Percentiles rank a stretch among this genome's conserved stretches.
Evolutionary conservation across 1,140 invertebrate species (phyloP).

Genomic region (Dolichoris vasculosae): DNA sequence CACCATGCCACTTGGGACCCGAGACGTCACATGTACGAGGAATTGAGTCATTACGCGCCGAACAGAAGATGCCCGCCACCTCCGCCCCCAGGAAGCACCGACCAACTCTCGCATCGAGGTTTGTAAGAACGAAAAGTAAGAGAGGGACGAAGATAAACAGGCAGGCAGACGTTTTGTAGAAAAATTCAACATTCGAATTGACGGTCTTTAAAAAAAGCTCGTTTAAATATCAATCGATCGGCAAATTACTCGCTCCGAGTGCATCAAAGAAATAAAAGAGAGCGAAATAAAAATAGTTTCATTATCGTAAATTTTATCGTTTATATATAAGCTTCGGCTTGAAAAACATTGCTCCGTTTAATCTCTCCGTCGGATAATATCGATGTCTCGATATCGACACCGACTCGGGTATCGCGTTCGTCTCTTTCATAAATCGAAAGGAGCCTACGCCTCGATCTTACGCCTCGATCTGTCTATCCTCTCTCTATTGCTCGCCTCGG

Average conservation of each 20-base stretch:
- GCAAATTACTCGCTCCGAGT: no score
- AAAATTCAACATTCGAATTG: no score
- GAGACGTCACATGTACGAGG: slow-evolving; percentile 89
- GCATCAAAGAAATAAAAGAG: no score
- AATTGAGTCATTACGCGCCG: slow-evolving; percentile 79
- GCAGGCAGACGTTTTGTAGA: no score
- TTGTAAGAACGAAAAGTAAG: slow-evolving; percentile 61
- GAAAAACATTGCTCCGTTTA: no score
- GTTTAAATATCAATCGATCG: no score
- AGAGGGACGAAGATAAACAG: not conserved
- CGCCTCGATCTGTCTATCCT: not conserved
- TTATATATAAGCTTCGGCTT: no score
- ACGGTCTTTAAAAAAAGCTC: no score
- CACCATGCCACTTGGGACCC: slow-evolving; percentile 91
- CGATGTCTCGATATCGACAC: not conserved
- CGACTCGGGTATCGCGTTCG: not conserved
- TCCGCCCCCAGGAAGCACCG: slow-evolving; percentile 74
- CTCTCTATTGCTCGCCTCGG: not conserved
- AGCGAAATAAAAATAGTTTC: no score
- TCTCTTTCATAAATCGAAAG: not conserved
- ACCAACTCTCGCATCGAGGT: slow-evolving; percentile 72
- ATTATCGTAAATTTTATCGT: no score
- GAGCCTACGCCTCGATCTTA: not conserved
- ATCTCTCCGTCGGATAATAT: no score
- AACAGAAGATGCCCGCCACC: slow-evolving; percentile 73